Evolutionary conservation across 2,888 invertebrate species (phyloP).

Genomic region (Dichetophora obliterata): DNA sequence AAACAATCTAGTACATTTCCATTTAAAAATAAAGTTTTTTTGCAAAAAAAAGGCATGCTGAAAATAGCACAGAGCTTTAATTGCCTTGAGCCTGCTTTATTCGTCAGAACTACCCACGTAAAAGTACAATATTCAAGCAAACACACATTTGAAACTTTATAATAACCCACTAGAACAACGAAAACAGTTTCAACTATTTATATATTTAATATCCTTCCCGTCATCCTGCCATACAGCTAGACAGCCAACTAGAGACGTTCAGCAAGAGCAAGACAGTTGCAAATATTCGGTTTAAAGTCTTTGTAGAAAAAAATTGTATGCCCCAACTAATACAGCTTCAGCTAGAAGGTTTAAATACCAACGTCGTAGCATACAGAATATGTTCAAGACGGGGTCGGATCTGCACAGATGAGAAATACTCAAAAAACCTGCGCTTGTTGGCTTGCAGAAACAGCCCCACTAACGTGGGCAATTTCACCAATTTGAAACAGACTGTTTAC

Average conservation of each 20-base stretch:
- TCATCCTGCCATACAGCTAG: background rate
- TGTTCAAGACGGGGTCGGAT: background rate
- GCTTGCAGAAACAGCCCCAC: background rate
- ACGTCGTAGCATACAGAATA: too few relatives aligned
- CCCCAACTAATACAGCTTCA: background rate
- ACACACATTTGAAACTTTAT: background rate
- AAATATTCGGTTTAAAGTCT: background rate
- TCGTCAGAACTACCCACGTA: too few relatives aligned
- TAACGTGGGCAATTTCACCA: conserved; percentile 35
- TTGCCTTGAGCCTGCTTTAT: too few relatives aligned
- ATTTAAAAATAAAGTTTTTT: too few relatives aligned
- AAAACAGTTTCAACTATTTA: conserved; percentile 40
- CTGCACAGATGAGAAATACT: background rate
- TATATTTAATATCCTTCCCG: background rate
- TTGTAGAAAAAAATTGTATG: background rate
- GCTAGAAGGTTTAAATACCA: background rate
- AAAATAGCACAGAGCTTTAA: too few relatives aligned
- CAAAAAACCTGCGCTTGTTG: background rate
- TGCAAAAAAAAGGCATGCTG: too few relatives aligned
- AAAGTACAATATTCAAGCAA: background rate
- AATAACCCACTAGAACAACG: conserved; percentile 34
- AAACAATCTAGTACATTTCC: too few relatives aligned
- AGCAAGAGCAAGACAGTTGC: conserved; percentile 33
- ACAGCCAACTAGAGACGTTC: background rate
- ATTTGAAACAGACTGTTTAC: conserved; percentile 21